phyloP scores from a whole-genome alignment of 2,113 vertebrate species.

The Pedionomus torquatus region DNA sequence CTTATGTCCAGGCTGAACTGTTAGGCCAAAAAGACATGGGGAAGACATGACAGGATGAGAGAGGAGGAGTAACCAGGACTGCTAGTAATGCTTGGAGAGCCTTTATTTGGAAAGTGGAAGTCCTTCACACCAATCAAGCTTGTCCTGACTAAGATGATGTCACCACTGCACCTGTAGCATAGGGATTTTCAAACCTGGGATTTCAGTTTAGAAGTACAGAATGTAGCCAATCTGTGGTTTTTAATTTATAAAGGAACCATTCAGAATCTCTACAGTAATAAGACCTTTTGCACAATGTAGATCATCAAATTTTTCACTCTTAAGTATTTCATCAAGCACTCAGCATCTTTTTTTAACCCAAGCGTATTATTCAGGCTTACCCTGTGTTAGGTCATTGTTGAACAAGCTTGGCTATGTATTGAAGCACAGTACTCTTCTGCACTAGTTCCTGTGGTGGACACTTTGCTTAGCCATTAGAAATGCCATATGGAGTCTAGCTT shows the following conservation, averaged over 20 bases:
- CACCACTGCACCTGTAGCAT: neutral
- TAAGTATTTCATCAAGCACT: neutral
- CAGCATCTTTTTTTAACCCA: neutral
- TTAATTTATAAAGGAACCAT: neutral
- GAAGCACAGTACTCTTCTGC: neutral
- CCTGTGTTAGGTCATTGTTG: neutral
- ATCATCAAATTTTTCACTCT: neutral
- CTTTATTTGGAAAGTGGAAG: neutral
- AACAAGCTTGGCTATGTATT: neutral
- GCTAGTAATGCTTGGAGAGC: neutral
- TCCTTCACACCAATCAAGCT: neutral
- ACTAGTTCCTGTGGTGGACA: neutral
- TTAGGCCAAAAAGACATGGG: neutral
- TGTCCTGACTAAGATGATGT: neutral
- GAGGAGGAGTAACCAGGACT: neutral
- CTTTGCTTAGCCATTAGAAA: neutral
- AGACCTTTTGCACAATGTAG: neutral
- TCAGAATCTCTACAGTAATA: neutral
- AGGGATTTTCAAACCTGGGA: neutral
- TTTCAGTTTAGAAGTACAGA: neutral
- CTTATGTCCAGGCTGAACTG: neutral
- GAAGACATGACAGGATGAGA: neutral
- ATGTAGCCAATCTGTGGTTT: neutral
- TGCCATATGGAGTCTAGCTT: neutral
- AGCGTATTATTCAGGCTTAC: neutral